phyloP scores from a whole-genome alignment of 2,113 vertebrate species.

The Neolamprologus hecqui region DNA sequence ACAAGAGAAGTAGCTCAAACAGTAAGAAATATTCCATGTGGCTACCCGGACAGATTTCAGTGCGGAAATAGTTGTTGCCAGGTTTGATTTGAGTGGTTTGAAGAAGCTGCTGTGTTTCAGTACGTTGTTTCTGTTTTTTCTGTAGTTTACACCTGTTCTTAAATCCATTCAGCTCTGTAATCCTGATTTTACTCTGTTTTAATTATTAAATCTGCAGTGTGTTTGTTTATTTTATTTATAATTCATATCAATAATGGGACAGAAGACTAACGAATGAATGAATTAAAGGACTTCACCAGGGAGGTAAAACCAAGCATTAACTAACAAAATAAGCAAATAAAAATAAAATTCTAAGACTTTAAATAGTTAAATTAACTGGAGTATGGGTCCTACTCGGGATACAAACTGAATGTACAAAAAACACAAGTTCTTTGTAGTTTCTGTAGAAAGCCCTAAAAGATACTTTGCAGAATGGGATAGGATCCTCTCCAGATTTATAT shows the following conservation, averaged over 20 bases:
- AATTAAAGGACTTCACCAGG: not conserved
- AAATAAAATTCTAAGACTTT: not conserved
- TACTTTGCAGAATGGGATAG: not conserved
- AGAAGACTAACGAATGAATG: not conserved
- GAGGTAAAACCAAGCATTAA: not conserved
- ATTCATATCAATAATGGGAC: not conserved
- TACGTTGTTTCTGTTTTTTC: not conserved
- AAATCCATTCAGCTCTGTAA: not conserved
- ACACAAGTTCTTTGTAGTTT: not conserved
- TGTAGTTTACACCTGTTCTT: not conserved
- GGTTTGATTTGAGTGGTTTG: not conserved
- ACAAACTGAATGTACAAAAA: not conserved
- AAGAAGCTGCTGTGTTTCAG: not conserved
- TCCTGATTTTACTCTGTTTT: not conserved
- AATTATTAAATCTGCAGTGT: not conserved
- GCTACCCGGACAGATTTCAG: not conserved
- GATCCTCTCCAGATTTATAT: not conserved
- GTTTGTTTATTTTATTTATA: not conserved
- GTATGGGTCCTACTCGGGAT: not conserved
- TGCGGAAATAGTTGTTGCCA: conserved; percentile 11
- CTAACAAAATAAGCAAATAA: not conserved
- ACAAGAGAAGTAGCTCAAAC: not conserved
- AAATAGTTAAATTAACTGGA: not conserved
- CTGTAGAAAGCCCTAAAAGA: not conserved
- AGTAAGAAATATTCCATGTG: not conserved